A percentile compares a stretch with the other conserved stretches of the same genome.
Evolutionary conservation across 2,888 invertebrate species (phyloP).

Genomic region (Ennomos fuscantarius): DNA sequence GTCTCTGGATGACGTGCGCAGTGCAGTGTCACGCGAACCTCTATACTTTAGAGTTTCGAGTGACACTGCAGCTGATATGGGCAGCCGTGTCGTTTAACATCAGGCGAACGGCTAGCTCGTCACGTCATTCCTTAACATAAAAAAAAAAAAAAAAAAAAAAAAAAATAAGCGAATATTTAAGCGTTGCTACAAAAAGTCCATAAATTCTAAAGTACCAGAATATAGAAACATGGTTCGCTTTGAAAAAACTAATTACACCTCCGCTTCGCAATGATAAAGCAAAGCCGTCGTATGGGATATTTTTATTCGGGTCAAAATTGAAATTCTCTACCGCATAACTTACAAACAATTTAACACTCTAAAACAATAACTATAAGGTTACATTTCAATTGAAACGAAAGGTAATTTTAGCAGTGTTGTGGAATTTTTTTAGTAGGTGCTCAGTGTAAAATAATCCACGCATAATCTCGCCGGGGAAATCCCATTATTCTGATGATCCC

Average conservation of each 20-base stretch:
- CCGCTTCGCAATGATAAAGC: conserved; percentile 83
- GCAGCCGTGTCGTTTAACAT: too few species aligned
- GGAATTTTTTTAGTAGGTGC: conserved; percentile 71
- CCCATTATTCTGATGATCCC: conserved; percentile 81
- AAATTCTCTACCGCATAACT: conserved; percentile 60
- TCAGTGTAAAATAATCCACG: conserved; percentile 79
- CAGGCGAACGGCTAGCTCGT: too few species aligned
- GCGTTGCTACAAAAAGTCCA: neutral
- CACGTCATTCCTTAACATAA: too few species aligned
- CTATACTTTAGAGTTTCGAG: too few species aligned
- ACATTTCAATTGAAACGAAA: conserved; percentile 21
- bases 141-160: neutral
- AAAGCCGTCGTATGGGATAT: conserved; percentile 83
- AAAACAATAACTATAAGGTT: conserved; percentile 10
- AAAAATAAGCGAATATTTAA: neutral
- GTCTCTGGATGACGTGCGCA: too few species aligned
- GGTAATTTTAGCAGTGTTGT: conserved; percentile 41
- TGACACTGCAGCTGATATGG: too few species aligned
- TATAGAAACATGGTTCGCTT: conserved; percentile 64
- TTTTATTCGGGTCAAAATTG: conserved; percentile 83
- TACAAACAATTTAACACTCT: conserved; percentile 44
- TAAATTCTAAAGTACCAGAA: conserved; percentile 49
- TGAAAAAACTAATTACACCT: conserved; percentile 83
- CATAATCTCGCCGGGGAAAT: conserved; percentile 82
- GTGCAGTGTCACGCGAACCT: too few species aligned